Evolutionary conservation across 1,140 invertebrate species (phyloP).

Genomic region (Achatina immaculata): DNA sequence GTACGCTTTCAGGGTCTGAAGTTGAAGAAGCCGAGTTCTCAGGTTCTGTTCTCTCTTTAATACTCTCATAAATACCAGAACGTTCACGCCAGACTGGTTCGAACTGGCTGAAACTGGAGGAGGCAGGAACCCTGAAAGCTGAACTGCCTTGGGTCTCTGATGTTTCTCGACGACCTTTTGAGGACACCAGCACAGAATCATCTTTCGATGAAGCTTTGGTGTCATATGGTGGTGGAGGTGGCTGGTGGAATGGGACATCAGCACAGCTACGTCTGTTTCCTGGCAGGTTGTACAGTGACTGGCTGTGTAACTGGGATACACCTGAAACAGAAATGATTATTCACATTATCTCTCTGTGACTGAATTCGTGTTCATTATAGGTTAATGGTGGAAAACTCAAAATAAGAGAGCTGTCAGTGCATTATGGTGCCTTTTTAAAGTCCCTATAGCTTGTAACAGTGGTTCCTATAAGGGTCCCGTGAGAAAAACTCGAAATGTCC

Average conservation of each 20-base stretch:
- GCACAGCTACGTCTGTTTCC: conserved; percentile 44
- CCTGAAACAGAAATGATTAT: not conserved
- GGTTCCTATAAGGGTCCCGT: too few relatives aligned
- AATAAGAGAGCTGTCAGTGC: too few relatives aligned
- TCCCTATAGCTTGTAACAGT: too few relatives aligned
- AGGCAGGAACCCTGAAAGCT: not conserved
- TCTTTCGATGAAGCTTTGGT: conserved; percentile 39
- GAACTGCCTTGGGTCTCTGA: not conserved
- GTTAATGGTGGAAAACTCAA: too few relatives aligned
- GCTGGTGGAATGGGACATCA: conserved; percentile 33
- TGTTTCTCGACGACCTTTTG: not conserved
- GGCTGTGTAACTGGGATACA: conserved; percentile 16
- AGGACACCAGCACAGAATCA: conserved; percentile 28
- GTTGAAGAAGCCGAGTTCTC: conserved; percentile 41
- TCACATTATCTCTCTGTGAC: too few relatives aligned
- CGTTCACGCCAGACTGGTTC: conserved; percentile 40
- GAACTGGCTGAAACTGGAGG: conserved; percentile 16
- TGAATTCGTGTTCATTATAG: too few relatives aligned
- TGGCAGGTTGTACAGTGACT: conserved; percentile 42
- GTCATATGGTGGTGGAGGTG: conserved; percentile 40
- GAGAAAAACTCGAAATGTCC: too few relatives aligned
- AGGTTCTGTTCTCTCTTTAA: conserved; percentile 45
- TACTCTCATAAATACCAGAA: conserved; percentile 44
- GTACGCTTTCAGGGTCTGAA: conserved; percentile 30
- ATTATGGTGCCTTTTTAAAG: too few relatives aligned